Evolutionary conservation across 2,797 vertebrate genomes (phyloP), one percentile per base, ranked within the genome.

Genomic region (Serranus cabrilla): DNA sequence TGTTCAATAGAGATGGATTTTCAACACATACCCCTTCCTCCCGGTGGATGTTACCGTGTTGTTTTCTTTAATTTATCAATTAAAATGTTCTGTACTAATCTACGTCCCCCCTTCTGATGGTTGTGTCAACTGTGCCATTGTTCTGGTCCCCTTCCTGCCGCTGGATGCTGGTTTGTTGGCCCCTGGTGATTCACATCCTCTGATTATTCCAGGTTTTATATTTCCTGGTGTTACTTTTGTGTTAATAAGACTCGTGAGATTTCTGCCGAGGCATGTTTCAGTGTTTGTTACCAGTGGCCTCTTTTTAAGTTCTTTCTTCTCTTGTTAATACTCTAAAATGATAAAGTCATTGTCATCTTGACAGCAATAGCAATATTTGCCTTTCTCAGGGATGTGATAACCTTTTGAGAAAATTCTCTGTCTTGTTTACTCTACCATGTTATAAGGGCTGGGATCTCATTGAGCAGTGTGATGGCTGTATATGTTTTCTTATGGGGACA

Each of bases 401-500:
- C 55, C 58, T 72, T 18, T 75, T 68, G 55, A 68, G 60, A 74
- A 56, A 66, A 52, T 6, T 59, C 31, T 55, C 45, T 43, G 25
- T 66, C 46, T 57, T 66, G 73, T 78, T 78, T 59, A 72, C 64
- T 64, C 45, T 63, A 13, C 50, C 12, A 34, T 39, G 16, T 69
- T 71, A 50, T 55, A 59, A 56, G 52, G n/a, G 45, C 34, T 52
- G 9, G 12, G 37, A 34, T 57, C 13, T 63, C 51, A 42, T 73
- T 47, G 64, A 81, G 69, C 71, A 61, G 58, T 12, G 0, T 23
- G n/a, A 66, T 16, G 12, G 60, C 59, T 79, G 60, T 65, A 43
- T 67, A 61, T 83, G 64, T 85, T 76, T 82, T 75, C 52, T 63
- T 59, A 78, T 20, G 64, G 66, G 46, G 46, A 68, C 40, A 57